phyloP scores from a whole-genome alignment of 1,140 invertebrate genomes.

The Drosophila kurseongensis region DNA sequence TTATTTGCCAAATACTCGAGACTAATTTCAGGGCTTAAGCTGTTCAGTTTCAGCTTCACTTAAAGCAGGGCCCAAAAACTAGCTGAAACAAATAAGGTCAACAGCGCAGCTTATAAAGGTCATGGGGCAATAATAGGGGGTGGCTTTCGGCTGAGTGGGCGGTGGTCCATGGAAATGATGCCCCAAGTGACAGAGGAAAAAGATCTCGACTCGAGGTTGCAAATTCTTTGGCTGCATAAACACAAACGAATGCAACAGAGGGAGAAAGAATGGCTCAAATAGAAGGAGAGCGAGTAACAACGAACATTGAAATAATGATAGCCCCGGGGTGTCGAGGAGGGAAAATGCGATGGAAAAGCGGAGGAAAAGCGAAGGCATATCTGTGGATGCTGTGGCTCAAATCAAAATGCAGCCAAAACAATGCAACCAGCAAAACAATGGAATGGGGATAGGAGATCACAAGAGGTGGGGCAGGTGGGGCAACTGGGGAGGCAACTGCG shows the following conservation, averaged over 20 bases:
- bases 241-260: conserved; percentile 31
- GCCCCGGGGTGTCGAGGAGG: conserved; percentile 58
- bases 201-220: conserved; percentile 60
- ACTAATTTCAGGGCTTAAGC: conserved; percentile 72
- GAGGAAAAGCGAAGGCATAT: conserved; percentile 25
- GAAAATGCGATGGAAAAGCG: conserved; percentile 2
- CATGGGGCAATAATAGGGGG: conserved; percentile 58
- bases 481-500: conserved; percentile 8
- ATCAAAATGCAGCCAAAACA: conserved; percentile 76
- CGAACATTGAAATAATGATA: conserved; percentile 76
- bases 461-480: not conserved
- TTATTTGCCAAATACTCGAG: conserved; percentile 55
- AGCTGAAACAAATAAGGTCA: conserved; percentile 73
- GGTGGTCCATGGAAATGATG: conserved; percentile 29
- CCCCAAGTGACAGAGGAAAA: conserved; percentile 63
- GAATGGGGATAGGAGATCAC: conserved; percentile 3
- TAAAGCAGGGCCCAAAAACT: conserved; percentile 27
- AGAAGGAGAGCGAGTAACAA: conserved; percentile 36
- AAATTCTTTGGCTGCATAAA: conserved; percentile 38
- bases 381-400: conserved; percentile 72
- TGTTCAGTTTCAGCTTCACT: conserved; percentile 34
- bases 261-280: conserved; percentile 34
- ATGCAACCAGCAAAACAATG: conserved; percentile 72
- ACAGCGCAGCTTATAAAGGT: conserved; percentile 73
- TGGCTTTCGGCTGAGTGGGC: conserved; percentile 15